These are phyloP conservation scores for Deroptyus accipitrinus DNA, from an alignment of 2,113 vertebrate species.

Conservation along the genomic window DNA sequence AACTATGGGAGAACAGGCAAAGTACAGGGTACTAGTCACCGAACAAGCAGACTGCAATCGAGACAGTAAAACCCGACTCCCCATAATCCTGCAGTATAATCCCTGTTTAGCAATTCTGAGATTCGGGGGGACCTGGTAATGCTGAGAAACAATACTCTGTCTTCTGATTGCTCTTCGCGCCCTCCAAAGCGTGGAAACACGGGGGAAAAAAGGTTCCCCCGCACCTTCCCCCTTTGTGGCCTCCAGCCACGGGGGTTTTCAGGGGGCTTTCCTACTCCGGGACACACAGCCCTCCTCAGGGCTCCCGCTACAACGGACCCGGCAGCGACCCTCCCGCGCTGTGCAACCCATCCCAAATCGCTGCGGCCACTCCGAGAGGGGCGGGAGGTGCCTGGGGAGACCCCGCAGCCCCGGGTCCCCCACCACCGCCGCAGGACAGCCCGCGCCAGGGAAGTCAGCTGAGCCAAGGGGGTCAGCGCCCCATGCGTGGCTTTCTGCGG, in stretches of 20 bases:
- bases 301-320: not conserved
- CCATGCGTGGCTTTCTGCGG: not conserved
- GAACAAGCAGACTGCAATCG: not conserved
- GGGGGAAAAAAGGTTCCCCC: accelerated
- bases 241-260: not conserved
- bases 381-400: not conserved
- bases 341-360: not conserved
- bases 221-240: not conserved
- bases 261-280: not conserved
- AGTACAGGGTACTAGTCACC: not conserved
- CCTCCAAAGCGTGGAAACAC: not conserved
- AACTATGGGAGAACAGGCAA: conserved; percentile 9
- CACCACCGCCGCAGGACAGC: not conserved
- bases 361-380: not conserved
- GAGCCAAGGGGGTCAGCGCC: not conserved
- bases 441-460: not conserved
- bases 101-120: not conserved
- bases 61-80: not conserved
- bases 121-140: not conserved
- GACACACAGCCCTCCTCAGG: not conserved
- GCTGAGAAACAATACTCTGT: not conserved
- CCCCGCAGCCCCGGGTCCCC: not conserved
- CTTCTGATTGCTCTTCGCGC: not conserved
- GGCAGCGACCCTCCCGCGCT: not conserved
- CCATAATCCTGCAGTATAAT: conserved; percentile 5